phyloP scores from a whole-genome alignment of 1,140 invertebrate species.

The Diploscapter pachys region DNA sequence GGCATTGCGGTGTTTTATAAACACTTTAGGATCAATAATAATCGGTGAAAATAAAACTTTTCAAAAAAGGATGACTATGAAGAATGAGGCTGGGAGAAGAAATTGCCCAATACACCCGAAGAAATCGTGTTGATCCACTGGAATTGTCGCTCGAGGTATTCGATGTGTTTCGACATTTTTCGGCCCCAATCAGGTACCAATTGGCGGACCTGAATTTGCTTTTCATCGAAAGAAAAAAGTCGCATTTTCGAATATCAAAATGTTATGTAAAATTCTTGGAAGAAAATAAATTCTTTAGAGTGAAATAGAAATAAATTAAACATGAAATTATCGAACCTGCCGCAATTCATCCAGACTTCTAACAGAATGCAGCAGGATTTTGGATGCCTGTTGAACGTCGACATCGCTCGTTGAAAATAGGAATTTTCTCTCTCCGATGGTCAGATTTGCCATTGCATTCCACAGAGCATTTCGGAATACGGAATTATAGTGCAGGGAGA shows the following conservation, averaged over 20 bases:
- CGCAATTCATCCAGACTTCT: slow-evolving; percentile 46
- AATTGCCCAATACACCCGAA: not conserved
- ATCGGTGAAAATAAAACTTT: no score
- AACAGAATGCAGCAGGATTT: slow-evolving; percentile 45
- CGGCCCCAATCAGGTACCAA: slow-evolving; percentile 16
- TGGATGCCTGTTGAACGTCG: slow-evolving; percentile 10
- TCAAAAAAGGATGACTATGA: no score
- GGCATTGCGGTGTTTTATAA: no score
- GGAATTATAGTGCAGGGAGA: slow-evolving; percentile 47
- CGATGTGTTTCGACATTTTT: not conserved
- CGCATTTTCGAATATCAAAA: no score
- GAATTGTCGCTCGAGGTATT: slow-evolving; percentile 8
- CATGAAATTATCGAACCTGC: slow-evolving; percentile 27
- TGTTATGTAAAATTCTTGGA: not conserved
- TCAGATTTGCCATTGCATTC: slow-evolving; percentile 39
- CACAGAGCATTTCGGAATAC: slow-evolving; percentile 52
- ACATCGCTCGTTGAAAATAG: slow-evolving; percentile 50
- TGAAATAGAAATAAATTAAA: not conserved
- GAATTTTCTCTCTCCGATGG: slow-evolving; percentile 41
- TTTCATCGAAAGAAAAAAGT: not conserved
- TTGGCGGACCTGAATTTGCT: slow-evolving; percentile 10
- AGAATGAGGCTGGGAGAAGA: not conserved
- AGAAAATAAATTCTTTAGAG: not conserved
- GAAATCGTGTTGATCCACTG: not conserved
- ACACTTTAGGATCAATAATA: no score